A percentile compares a stretch with the other conserved stretches of the same genome.
Evolutionary conservation across 2,888 invertebrate genomes (phyloP).

Genomic region (Polietes domitor): DNA sequence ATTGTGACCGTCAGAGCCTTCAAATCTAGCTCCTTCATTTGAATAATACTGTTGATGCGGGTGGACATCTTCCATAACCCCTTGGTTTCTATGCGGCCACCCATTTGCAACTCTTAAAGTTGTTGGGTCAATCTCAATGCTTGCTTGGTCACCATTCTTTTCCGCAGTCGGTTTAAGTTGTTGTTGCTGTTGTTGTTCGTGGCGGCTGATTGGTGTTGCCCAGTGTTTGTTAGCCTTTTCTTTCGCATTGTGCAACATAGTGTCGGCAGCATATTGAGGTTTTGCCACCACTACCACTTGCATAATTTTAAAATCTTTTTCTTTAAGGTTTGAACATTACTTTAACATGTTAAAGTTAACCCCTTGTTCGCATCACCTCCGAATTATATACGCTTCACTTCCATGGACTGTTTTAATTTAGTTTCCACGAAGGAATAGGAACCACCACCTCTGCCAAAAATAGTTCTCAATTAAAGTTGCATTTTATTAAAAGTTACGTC

Average conservation of each 20-base stretch:
- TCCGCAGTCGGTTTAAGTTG: neutral
- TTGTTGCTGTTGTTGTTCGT: neutral
- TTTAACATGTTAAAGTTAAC: neutral
- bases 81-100: neutral
- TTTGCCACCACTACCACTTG: neutral
- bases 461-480: constrained; percentile 9
- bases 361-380: neutral
- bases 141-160: neutral
- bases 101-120: neutral
- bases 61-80: neutral
- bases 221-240: neutral
- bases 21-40: neutral
- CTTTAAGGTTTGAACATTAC: neutral
- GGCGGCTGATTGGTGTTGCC: neutral
- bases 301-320: constrained; percentile 21
- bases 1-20: too few species aligned
- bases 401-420: neutral
- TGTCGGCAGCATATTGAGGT: constrained; percentile 24
- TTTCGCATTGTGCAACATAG: constrained; percentile 27
- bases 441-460: neutral
- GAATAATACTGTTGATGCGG: neutral
- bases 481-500: neutral
- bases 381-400: neutral
- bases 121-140: neutral
- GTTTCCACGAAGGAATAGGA: neutral